Base-by-base conservation (phyloP, 2,797 vertebrate genomes). In the Megaceryle alcyon region DNA sequence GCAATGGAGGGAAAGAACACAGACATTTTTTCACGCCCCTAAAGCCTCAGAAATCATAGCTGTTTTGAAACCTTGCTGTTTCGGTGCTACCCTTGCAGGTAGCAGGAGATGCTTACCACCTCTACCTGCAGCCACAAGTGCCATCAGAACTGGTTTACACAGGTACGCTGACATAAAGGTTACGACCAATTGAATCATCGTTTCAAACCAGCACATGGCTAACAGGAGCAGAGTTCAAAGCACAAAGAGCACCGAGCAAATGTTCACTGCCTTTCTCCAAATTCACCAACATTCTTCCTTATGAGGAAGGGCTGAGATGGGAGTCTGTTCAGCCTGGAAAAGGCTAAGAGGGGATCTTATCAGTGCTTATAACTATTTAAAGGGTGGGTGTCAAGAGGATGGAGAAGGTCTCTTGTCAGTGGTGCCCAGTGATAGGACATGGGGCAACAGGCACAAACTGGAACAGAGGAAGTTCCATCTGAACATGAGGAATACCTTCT, bases 131-230 rank as follows among this genome's bases (percentile, higher is more conserved):
- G 41, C 4, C 5, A 4, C 26, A 20, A 3, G 4, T 4, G 10
- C 0, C 2, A 13, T 11, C 14, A 12, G 28, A 26, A 16, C 0
- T 2, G 83, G 3, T 11, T 41, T 39, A 22, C 2, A 5, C 43
- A 14, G 39, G 22, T 8, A 20, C 0, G 1, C 28, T 0, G 21
- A 3, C 14, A 0, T 2, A 1, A 3, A 44, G 39, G 17, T 16
- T 5, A 2, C 53, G 31, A 9, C 13, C 28, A 4, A 1, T 0
- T 4, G 28, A 54, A 16, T 1, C 43, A 2, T 13, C 1, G 1
- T 7, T 41, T 6, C 63, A 6, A 6, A 8, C 6, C 14, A 10
- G 8, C 0, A 4, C 7, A 1, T 3, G 18, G 78, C 63, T 10
- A n/a, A 12, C 2, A 0, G 0, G 1, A 39, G 63, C 66, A 2